These are phyloP conservation scores for Lymantria monacha DNA, from an alignment of 2,888 invertebrate genomes.

Conservation along the genomic window DNA sequence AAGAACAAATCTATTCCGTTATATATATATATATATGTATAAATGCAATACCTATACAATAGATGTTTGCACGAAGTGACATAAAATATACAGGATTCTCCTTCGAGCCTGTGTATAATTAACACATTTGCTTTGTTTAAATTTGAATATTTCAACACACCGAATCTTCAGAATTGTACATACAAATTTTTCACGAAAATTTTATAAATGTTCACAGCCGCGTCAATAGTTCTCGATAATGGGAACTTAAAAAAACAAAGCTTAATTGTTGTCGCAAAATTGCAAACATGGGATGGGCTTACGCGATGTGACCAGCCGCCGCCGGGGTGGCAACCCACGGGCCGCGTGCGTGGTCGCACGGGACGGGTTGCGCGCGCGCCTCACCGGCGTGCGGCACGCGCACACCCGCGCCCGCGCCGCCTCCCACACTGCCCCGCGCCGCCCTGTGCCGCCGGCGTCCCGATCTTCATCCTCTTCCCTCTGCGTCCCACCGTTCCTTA, in stretches of 20 bases:
- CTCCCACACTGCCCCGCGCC: constrained; percentile 69
- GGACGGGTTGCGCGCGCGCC: constrained; percentile 72
- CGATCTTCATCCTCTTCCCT: constrained; percentile 30
- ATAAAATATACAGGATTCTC: constrained; percentile 1
- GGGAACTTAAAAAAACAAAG: constrained; percentile 70
- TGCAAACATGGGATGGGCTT: constrained; percentile 86
- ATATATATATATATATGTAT: too few relatives aligned
- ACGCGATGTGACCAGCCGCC: constrained; percentile 87
- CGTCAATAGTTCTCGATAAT: constrained; percentile 65
- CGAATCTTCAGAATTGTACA: constrained; percentile 22
- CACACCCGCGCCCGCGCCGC: constrained; percentile 70
- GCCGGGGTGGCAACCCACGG: constrained; percentile 64
- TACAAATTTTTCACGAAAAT: constrained; percentile 52
- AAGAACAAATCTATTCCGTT: too few relatives aligned
- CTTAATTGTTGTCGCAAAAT: constrained; percentile 82
- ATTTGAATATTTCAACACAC: constrained; percentile 12
- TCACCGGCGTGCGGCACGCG: constrained; percentile 51
- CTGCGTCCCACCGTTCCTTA: constrained; percentile 26
- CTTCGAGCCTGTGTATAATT: constrained; percentile 8
- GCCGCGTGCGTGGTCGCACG: constrained; percentile 66
- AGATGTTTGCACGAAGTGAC: not conserved
- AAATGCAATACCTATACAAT: too few relatives aligned
- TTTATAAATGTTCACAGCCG: constrained; percentile 80
- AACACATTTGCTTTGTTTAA: constrained; percentile 14
- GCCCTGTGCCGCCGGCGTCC: constrained; percentile 57